Base-by-base conservation (phyloP, 2,113 vertebrate genomes). In the Ancistrus triradiatus region DNA sequence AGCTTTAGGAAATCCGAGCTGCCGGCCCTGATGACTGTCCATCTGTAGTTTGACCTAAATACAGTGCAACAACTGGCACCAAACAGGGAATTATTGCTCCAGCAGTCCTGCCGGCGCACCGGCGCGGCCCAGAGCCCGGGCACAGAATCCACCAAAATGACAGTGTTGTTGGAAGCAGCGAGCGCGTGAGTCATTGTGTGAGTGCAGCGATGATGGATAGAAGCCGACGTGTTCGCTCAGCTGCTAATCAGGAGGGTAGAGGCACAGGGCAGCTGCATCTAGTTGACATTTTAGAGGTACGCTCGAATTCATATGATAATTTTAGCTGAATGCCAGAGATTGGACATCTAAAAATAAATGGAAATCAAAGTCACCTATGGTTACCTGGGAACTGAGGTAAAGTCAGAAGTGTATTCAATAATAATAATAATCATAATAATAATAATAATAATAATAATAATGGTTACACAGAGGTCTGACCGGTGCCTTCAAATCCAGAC, bases 1-100 rank as follows among this genome's bases (percentile, higher is more conserved):
- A 7, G 35, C 25, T 52, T 22, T 42, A 51, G 35, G 24, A 52
- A 63, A 42, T 64, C 37, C 50, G 22, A 31, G 15, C 50, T 33
- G 31, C 27, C 31, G 44, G 25, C 10, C 61, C 13, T 25, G 13
- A 44, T 33, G 50, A 13, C 51, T 50, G 44, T 55, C 50, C 50
- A 56, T 65, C 42, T 53, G 49, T 22, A 27, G 38, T 31, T 24
- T 64, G 62, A 64, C 62, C 62, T 64, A 64, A 64, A 64, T 55
- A 64, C 50, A 18, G 33, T 25, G 25, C 51, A 65, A 65, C 50
- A 65, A 53, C 62, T 65, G 62, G 38, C 38, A 42, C 38, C 11
- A 14, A 42, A n/a, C 38, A 15, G 38, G 38, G 38, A 14, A 42
- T 42, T 42, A 42, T n/a, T 13, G 18, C 24, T 25, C 28, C 25